phyloP scores from a whole-genome alignment of 2,888 invertebrate genomes.

The Eupithecia abbreviata region DNA sequence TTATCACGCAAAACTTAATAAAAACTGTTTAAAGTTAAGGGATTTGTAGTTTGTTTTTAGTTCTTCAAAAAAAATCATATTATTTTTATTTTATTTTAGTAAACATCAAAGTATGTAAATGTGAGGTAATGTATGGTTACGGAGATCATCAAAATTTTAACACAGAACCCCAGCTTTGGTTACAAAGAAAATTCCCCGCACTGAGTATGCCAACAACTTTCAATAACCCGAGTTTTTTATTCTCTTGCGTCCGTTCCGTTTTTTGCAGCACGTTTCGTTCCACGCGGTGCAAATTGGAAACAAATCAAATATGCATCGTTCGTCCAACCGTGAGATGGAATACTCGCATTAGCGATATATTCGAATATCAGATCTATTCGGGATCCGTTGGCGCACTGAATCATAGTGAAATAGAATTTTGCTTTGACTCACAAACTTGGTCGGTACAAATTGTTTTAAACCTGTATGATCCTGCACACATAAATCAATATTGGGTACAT shows the following conservation, averaged over 20 bases:
- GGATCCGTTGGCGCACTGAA: conserved; percentile 60
- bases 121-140: background rate
- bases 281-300: conserved; percentile 75
- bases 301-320: conserved; percentile 81
- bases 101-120: too few species aligned
- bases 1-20: too few species aligned
- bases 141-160: background rate
- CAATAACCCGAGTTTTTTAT: conserved; percentile 8
- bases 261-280: conserved; percentile 61
- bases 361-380: conserved; percentile 64
- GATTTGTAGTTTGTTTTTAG: too few species aligned
- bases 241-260: conserved; percentile 41
- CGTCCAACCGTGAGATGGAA: conserved; percentile 78
- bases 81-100: too few species aligned
- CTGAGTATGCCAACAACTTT: background rate
- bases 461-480: background rate
- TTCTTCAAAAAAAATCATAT: too few species aligned
- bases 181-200: background rate
- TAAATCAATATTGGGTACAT: background rate
- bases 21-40: too few species aligned
- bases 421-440: background rate
- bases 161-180: background rate
- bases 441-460: conserved; percentile 5
- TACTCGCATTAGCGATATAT: conserved; percentile 71
- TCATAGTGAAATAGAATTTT: conserved; percentile 37